Percentiles rank a stretch among this genome's conserved stretches.
These are phyloP conservation scores for Campoletis sonorensis DNA, from an alignment of 1,140 invertebrate species.

Conservation along the genomic window DNA sequence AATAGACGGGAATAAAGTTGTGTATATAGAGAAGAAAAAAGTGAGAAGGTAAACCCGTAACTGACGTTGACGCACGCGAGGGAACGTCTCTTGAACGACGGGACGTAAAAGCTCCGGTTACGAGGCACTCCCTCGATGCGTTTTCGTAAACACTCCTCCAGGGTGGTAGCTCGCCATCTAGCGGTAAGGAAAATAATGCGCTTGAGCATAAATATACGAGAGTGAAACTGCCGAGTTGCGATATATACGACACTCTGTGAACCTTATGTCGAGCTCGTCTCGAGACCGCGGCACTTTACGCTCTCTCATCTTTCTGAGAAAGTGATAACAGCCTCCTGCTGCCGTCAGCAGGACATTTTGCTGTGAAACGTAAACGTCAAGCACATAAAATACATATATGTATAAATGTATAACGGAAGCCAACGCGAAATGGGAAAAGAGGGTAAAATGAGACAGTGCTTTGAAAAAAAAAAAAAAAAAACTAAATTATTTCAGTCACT, in stretches of 20 bases:
- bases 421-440: neutral
- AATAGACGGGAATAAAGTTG: neutral
- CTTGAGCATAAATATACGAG: constrained; percentile 40
- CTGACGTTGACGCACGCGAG: constrained; percentile 21
- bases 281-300: constrained; percentile 37
- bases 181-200: constrained; percentile 25
- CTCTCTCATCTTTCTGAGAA: constrained; percentile 39
- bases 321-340: constrained; percentile 44
- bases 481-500: no score
- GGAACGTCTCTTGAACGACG: constrained; percentile 19
- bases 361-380: neutral
- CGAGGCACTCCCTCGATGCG: constrained; percentile 28
- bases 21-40: constrained; percentile 24
- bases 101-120: constrained; percentile 41
- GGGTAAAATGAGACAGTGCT: no score
- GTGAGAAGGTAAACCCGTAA: constrained; percentile 41
- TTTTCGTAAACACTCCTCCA: constrained; percentile 37
- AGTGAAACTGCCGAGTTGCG: constrained; percentile 30
- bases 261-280: constrained; percentile 29
- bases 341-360: constrained; percentile 34
- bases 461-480: no score
- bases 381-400: neutral
- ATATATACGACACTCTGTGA: constrained; percentile 13
- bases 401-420: neutral
- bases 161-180: neutral